A percentile compares a stretch with the other conserved stretches of the same genome.
phyloP scores from a whole-genome alignment of 2,797 vertebrate genomes.

The Acrocephalus scirpaceus region DNA sequence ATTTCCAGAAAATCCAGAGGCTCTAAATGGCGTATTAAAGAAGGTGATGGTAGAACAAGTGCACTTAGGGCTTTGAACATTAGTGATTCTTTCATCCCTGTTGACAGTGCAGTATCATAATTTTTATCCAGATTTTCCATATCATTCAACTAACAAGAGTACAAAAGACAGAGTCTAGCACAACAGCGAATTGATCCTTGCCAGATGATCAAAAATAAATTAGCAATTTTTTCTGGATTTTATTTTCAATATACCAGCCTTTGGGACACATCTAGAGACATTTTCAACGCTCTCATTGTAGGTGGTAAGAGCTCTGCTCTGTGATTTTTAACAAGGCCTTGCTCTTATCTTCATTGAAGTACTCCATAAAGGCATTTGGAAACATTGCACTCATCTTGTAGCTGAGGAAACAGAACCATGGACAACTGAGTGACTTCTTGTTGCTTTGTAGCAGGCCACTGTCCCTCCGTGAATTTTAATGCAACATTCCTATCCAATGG shows the following conservation, averaged over 20 bases:
- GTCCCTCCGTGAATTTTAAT: not conserved
- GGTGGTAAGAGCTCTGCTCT: not conserved
- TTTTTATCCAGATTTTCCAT: not conserved
- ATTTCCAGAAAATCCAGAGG: not conserved
- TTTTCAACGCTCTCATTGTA: not conserved
- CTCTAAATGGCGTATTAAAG: not conserved
- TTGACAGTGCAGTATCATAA: not conserved
- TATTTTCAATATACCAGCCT: not conserved
- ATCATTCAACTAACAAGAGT: not conserved
- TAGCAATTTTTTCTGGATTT: not conserved
- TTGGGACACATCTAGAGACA: not conserved
- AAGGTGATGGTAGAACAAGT: not conserved
- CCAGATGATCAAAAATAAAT: not conserved
- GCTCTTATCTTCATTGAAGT: not conserved
- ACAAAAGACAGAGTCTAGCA: not conserved
- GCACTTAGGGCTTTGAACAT: not conserved
- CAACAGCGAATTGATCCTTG: not conserved
- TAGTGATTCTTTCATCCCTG: not conserved
- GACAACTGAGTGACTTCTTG: not conserved
- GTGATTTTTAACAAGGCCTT: not conserved
- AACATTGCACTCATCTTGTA: not conserved
- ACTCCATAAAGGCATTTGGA: not conserved
- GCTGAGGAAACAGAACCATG: not conserved
- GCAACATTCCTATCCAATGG: not conserved
- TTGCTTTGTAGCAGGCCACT: not conserved